These are phyloP conservation scores for Dinomys branickii DNA, from an alignment of 2,113 vertebrate species.

Conservation along the genomic window DNA sequence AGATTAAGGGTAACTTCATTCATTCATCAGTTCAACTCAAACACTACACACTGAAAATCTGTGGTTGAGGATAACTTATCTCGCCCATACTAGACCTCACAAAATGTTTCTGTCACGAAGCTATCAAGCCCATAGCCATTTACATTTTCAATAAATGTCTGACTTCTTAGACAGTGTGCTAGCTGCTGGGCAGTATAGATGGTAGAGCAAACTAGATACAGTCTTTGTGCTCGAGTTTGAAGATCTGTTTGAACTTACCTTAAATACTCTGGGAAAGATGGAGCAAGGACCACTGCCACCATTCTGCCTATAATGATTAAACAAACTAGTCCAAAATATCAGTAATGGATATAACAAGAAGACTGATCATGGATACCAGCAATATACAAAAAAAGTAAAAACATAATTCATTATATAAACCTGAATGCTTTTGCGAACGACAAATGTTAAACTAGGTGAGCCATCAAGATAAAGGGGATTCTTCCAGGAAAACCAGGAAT, in stretches of 20 bases:
- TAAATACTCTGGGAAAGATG: not conserved
- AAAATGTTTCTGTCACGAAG: not conserved
- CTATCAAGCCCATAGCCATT: not conserved
- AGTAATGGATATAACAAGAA: not conserved
- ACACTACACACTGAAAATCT: not conserved
- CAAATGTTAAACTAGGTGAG: not conserved
- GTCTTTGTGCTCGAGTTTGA: not conserved
- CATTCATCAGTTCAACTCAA: not conserved
- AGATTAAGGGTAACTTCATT: not conserved
- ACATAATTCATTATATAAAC: not conserved
- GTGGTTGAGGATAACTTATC: not conserved
- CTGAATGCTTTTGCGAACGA: not conserved
- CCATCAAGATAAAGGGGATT: not conserved
- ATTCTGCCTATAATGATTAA: constrained; percentile 6
- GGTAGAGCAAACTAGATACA: not conserved
- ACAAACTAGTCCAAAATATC: not conserved
- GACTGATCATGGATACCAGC: not conserved
- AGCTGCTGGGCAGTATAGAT: not conserved
- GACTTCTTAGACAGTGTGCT: not conserved
- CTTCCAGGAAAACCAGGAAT: not conserved
- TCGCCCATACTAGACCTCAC: not conserved
- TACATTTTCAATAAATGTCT: not conserved
- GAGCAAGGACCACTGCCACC: not conserved
- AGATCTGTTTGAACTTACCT: not conserved
- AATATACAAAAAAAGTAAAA: not conserved